These are phyloP conservation scores for Chaetura pelagica DNA, from an alignment of 2,113 vertebrate genomes.

Conservation along the genomic window DNA sequence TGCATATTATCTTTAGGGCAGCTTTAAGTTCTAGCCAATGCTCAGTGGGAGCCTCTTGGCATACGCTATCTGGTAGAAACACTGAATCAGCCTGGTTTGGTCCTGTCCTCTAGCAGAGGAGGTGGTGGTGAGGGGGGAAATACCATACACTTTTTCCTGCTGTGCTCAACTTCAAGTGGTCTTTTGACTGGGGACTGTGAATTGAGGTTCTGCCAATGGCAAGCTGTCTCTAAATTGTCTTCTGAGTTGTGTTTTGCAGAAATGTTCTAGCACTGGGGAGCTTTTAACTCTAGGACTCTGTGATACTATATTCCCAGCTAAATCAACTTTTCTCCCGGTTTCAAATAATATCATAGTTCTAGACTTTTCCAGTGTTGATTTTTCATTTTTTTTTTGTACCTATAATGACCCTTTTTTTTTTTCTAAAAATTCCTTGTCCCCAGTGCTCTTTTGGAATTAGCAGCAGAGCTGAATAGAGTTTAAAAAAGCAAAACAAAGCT, in stretches of 20 bases:
- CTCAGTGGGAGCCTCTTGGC: slow-evolving; percentile 22
- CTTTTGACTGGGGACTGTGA: not conserved
- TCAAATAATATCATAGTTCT: not conserved
- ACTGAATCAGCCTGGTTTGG: not conserved
- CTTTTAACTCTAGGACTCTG: not conserved
- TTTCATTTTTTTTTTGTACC: no score
- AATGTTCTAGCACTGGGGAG: not conserved
- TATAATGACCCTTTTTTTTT: not conserved
- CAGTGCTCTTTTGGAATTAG: not conserved
- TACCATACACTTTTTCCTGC: not conserved
- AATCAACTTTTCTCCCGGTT: not conserved
- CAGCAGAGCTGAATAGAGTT: not conserved
- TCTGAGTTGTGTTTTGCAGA: not conserved
- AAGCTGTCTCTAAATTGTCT: not conserved
- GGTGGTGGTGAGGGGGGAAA: not conserved
- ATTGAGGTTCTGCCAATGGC: not conserved
- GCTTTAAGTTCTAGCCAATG: not conserved
- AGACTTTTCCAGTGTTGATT: not conserved
- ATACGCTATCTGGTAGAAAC: not conserved
- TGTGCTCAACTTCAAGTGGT: not conserved
- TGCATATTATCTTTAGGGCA: slow-evolving; percentile 21
- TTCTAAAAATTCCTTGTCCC: not conserved
- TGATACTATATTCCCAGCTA: not conserved
- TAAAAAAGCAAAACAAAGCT: not conserved
- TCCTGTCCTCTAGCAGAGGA: not conserved